phyloP scores from a whole-genome alignment of 2,888 invertebrate species.

The Theodoxus fluviatilis region DNA sequence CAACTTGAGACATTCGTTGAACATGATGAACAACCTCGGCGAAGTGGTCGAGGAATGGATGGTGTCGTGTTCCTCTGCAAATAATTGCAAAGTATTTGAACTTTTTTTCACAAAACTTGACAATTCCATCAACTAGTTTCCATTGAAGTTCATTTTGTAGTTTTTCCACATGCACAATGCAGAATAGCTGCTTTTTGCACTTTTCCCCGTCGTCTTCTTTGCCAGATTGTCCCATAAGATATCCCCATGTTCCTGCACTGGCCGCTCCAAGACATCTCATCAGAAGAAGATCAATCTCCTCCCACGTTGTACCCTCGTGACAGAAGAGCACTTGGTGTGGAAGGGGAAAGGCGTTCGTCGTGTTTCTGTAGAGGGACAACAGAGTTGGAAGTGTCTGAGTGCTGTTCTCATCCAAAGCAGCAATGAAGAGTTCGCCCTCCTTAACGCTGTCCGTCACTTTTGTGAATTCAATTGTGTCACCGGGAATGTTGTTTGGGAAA shows the following conservation, averaged over 20 bases:
- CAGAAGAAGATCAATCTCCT: slow-evolving; percentile 38
- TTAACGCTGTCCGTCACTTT: slow-evolving; percentile 34
- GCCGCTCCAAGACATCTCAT: slow-evolving; percentile 34
- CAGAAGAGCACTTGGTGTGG: slow-evolving; percentile 42
- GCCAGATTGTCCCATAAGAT: too few species aligned
- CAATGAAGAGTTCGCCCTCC: slow-evolving; percentile 33
- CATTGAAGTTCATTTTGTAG: slow-evolving; percentile 39
- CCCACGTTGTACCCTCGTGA: slow-evolving; percentile 35
- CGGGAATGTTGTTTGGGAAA: slow-evolving; percentile 23
- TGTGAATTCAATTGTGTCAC: slow-evolving; percentile 21
- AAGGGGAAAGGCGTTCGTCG: slow-evolving; percentile 37
- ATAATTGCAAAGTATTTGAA: slow-evolving; percentile 35
- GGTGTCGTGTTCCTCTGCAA: slow-evolving; percentile 38
- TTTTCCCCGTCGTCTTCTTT: too few species aligned
- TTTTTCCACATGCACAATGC: slow-evolving; percentile 40
- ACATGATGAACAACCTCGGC: slow-evolving; percentile 22
- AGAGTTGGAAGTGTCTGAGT: slow-evolving; percentile 36
- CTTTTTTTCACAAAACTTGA: slow-evolving; percentile 26
- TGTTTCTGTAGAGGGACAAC: slow-evolving; percentile 37
- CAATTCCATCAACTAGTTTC: slow-evolving; percentile 35
- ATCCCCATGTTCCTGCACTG: too few species aligned
- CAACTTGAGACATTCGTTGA: slow-evolving; percentile 19
- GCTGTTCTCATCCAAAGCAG: slow-evolving; percentile 37
- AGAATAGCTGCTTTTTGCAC: slow-evolving; percentile 33
- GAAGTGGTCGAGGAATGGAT: slow-evolving; percentile 37